Evolutionary conservation across 2,797 vertebrate genomes (phyloP), one percentile per base, ranked within the genome.

Genomic region (Sibirionetta formosa): DNA sequence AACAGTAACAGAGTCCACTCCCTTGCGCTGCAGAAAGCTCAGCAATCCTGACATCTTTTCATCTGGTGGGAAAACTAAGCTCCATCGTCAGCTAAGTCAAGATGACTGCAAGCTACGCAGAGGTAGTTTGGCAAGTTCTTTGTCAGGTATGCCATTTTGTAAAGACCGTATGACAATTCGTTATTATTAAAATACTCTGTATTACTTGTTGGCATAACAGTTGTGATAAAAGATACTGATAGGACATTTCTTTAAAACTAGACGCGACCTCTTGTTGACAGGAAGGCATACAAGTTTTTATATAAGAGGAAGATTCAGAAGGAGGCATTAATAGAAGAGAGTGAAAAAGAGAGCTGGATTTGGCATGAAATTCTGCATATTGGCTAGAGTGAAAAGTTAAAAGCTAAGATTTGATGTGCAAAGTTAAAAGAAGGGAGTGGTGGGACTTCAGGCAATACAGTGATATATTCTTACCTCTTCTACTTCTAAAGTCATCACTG

Each of bases 41-140:
- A 99, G 99, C 96, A 99, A 99, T 96, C 99, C 99, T 31, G 99
- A 99, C 98, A 98, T 99, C 95, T 98, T 98, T 71, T 98, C 99
- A 12, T 98, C 99, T 19, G 97, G 99, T 71, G 98, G 98, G 68
- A 99, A 99, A 97, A 98, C 98, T 95, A 99, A 99, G 91, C 98
- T 99, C 71, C 99, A 99, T 75, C 98, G 99, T 11, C 99, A 99
- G 94, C 98, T 99, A 71, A 99, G 99, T 95, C 99, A 99, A 94
- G 99, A 99, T 86, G 99, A 99, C 94, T 98, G 98, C 97, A 99
- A 99, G 82, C 97, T 98, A 56, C 98, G 98, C 8, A 98, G 99
- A 92, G 99, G 99, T 96, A 99, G 99, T 97, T 96, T 99, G 98
- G 98, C 99, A 61, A 98, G 97, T 60, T 98, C 98, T 60, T 77